Conservation (phyloP, 2,113 vertebrate genomes). For the Brevimyrus niger region DNA sequence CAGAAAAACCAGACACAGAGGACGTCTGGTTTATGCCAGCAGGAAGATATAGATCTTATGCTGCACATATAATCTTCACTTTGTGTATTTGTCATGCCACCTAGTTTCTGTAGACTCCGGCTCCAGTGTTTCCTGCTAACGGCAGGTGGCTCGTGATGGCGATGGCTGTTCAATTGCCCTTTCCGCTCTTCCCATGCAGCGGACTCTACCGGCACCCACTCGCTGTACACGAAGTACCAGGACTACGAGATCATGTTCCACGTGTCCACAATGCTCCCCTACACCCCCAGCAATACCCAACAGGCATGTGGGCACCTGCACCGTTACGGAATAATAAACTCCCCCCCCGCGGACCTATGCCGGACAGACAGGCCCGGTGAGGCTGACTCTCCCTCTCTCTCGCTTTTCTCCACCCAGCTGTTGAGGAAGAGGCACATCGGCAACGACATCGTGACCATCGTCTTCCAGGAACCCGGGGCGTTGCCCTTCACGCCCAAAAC, state of each 20-base stretch:
- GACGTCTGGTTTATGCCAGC: not conserved
- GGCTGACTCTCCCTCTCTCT: constrained; percentile 3
- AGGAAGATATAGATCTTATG: not conserved
- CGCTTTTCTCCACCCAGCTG: constrained; percentile 53
- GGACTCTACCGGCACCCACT: constrained; percentile 73
- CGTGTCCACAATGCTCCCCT: constrained; percentile 82
- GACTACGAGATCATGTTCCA: constrained; percentile 94
- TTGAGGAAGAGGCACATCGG: constrained; percentile 85
- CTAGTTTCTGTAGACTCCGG: not conserved
- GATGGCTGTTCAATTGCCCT: not conserved
- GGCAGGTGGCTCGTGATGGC: not conserved
- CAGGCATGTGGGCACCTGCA: constrained; percentile 49
- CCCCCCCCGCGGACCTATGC: not conserved
- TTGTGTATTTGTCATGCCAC: not conserved
- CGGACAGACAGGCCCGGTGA: not conserved
- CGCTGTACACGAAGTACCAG: constrained; percentile 83
- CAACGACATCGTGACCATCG: constrained; percentile 85
- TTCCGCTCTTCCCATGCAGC: constrained; percentile 42
- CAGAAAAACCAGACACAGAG: not conserved
- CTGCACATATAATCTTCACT: not conserved
- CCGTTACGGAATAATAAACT: not conserved
- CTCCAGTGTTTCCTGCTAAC: not conserved
- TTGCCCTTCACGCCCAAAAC: constrained; percentile 77
- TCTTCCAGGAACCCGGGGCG: constrained; percentile 83
- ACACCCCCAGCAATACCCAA: constrained; percentile 74